These are phyloP conservation scores for Ispidina picta DNA, from an alignment of 2,797 vertebrate genomes.

Conservation along the genomic window DNA sequence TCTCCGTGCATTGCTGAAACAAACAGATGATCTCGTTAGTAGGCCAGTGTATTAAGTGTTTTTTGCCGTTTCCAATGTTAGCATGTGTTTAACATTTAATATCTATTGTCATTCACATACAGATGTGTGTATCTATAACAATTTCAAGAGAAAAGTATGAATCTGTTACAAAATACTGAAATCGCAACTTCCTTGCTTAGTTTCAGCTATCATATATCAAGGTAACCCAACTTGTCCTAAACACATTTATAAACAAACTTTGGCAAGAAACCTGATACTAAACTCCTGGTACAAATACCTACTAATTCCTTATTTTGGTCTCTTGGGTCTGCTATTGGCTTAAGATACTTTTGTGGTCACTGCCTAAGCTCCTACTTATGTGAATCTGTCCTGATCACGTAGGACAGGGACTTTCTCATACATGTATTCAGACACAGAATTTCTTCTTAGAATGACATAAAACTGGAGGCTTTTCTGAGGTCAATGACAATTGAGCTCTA, in stretches of 20 bases:
- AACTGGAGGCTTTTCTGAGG: background rate
- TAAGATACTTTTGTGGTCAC: background rate
- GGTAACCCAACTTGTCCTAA: background rate
- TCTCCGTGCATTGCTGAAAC: background rate
- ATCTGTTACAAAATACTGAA: background rate
- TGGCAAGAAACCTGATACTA: background rate
- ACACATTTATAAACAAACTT: background rate
- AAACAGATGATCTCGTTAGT: background rate
- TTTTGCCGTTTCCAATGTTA: background rate
- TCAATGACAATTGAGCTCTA: rapidly evolving
- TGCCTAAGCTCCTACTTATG: background rate
- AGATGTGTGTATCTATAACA: background rate
- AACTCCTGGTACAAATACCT: background rate
- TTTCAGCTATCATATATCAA: background rate
- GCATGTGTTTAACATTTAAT: background rate
- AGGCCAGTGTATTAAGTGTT: background rate
- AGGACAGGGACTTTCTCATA: background rate
- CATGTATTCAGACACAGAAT: background rate
- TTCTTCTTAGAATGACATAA: background rate
- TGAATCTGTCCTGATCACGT: background rate
- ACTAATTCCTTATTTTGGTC: background rate
- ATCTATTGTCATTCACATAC: background rate
- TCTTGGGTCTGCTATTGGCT: background rate
- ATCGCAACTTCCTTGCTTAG: background rate
- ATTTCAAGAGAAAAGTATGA: background rate